Conservation (phyloP, 2,797 vertebrate genomes). For the Diglossa cyanea region DNA sequence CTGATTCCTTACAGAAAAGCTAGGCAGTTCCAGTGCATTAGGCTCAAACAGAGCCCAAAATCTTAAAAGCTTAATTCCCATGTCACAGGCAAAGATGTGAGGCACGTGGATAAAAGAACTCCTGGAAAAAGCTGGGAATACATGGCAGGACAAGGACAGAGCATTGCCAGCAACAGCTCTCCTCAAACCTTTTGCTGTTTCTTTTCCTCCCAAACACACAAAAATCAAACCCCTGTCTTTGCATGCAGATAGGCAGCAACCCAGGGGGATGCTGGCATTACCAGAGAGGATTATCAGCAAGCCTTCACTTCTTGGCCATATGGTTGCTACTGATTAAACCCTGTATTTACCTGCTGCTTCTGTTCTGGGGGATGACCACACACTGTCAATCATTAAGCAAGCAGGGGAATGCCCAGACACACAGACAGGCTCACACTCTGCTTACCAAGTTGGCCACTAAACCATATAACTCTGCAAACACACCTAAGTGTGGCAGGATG, state of each 20-base stretch:
- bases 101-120: rapidly evolving
- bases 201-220: not conserved
- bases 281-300: not conserved
- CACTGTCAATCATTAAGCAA: not conserved
- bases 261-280: not conserved
- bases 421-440: not conserved
- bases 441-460: not conserved
- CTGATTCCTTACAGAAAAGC: not conserved
- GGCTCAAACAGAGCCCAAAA: not conserved
- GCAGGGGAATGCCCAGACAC: constrained; percentile 5
- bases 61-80: not conserved
- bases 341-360: not conserved
- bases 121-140: not conserved
- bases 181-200: not conserved
- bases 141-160: not conserved
- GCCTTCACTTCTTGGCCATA: not conserved
- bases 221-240: not conserved
- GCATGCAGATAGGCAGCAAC: not conserved
- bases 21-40: not conserved
- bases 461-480: not conserved
- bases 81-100: not conserved
- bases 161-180: not conserved
- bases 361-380: not conserved
- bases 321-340: not conserved
- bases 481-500: not conserved